Evolutionary conservation across 2,888 invertebrate species (phyloP).

Genomic region (Mesorhabditis spiculigera): DNA sequence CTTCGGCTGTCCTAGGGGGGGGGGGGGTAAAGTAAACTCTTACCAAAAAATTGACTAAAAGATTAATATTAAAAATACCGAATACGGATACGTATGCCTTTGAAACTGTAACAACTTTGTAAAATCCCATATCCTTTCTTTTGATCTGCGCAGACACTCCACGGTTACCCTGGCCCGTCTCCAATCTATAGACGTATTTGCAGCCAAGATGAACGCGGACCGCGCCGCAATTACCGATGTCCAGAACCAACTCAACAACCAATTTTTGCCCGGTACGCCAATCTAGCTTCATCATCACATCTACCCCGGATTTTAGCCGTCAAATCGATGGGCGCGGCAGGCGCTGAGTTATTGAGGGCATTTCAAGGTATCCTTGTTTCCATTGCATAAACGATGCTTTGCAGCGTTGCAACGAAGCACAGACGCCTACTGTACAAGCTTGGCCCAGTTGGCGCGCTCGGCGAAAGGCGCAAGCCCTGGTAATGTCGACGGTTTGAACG

Average conservation of each 20-base stretch:
- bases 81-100: too few species aligned
- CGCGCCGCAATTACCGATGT: slow-evolving; percentile 13
- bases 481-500: neutral
- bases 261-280: slow-evolving; percentile 30
- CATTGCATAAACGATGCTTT: neutral
- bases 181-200: too few species aligned
- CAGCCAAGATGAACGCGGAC: neutral
- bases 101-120: too few species aligned
- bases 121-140: too few species aligned
- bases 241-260: slow-evolving; percentile 22
- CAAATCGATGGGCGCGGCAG: neutral
- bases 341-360: neutral
- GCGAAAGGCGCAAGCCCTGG: neutral
- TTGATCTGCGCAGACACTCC: too few species aligned
- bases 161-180: too few species aligned
- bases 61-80: too few species aligned
- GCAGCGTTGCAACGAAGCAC: neutral
- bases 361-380: neutral
- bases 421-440: neutral
- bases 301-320: neutral
- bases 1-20: too few species aligned
- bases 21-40: too few species aligned
- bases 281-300: neutral
- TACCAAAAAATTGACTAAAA: too few species aligned
- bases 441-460: neutral